Base-by-base conservation (phyloP, 2,113 vertebrate species). In the Eupsittula cactorum region DNA sequence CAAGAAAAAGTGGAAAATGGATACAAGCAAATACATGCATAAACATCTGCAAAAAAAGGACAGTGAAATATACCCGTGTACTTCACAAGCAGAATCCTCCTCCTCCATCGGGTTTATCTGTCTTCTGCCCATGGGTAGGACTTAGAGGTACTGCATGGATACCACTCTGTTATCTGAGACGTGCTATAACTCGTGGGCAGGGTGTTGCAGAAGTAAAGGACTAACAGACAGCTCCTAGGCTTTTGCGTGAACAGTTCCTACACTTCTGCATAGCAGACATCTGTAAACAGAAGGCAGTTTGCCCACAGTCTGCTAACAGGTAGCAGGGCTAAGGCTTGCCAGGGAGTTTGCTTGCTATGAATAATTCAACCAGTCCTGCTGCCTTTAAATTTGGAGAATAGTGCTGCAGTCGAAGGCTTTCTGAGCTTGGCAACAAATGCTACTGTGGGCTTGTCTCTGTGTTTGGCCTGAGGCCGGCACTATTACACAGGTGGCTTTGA, bases 381-480 rank as follows among this genome's bases (percentile, higher is more conserved):
- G 44, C 82, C 67, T 63, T 93, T 93, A 79, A 82, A 94, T 95
- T 85, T 92, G 88, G 85, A 52, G 64, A 65, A 80, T 88, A 73
- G 76, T 11, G 33, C 44, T 77, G 85, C 75, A 94, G 75, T 77
- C 62, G 92, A 82, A 94, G 90, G 74, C 75, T 93, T 93, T 85
- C 79, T 44, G 87, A 88, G 47, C 75, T 82, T 80, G 59, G 75
- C 78, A 94, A 82, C 62, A 80, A 55, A 85, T 25, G 75, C 39
- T 39, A 0, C 62, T 88, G 78, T 39, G 44, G 79, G 84, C 35
- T 90, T 62, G 82, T 88, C 85, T 90, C 52, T 0, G 4, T 73
- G 52, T 86, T 86, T 92, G 71, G 67, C 88, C 88, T 70, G 73
- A 16, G 39, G 88, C 85, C 13, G 27, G 46, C 7, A 4, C 28